A percentile compares a stretch with the other conserved stretches of the same genome.
These are phyloP conservation scores for Elgaria multicarinata DNA, from an alignment of 2,113 vertebrate genomes.

Conservation along the genomic window DNA sequence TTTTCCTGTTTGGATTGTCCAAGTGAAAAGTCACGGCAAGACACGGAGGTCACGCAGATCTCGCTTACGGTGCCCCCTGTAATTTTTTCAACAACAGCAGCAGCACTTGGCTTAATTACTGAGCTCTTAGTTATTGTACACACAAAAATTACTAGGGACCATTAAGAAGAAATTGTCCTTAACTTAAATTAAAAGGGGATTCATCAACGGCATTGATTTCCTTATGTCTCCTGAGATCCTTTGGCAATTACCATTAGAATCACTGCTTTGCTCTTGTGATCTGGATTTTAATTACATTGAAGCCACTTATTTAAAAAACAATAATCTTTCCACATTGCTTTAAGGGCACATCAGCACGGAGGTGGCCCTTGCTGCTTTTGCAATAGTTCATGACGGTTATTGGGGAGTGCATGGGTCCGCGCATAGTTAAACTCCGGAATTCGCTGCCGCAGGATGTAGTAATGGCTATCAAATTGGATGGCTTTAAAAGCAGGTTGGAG, in stretches of 20 bases:
- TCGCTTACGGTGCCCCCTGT: not conserved
- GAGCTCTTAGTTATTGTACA: conserved; percentile 28
- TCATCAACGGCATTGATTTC: conserved; percentile 55
- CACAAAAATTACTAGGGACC: not conserved
- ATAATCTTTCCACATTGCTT: conserved; percentile 1
- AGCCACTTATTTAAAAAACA: conserved; percentile 21
- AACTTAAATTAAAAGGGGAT: conserved; percentile 51
- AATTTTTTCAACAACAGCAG: not conserved
- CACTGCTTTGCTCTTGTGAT: conserved; percentile 26
- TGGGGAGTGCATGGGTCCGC: not conserved
- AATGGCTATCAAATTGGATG: too few relatives aligned
- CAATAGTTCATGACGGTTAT: not conserved
- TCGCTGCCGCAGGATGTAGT: too few relatives aligned
- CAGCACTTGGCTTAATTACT: not conserved
- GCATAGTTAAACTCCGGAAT: too few relatives aligned
- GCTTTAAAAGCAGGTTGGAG: too few relatives aligned
- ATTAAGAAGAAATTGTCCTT: conserved; percentile 52
- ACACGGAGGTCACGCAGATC: not conserved
- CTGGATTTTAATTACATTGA: conserved; percentile 31
- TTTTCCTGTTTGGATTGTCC: not conserved
- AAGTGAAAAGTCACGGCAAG: not conserved
- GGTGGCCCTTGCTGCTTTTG: not conserved
- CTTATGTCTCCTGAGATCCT: conserved; percentile 6
- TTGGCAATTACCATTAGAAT: conserved; percentile 26
- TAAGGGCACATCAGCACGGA: not conserved